phyloP scores from a whole-genome alignment of 1,140 invertebrate species.

The Geopemphigus sp. region DNA sequence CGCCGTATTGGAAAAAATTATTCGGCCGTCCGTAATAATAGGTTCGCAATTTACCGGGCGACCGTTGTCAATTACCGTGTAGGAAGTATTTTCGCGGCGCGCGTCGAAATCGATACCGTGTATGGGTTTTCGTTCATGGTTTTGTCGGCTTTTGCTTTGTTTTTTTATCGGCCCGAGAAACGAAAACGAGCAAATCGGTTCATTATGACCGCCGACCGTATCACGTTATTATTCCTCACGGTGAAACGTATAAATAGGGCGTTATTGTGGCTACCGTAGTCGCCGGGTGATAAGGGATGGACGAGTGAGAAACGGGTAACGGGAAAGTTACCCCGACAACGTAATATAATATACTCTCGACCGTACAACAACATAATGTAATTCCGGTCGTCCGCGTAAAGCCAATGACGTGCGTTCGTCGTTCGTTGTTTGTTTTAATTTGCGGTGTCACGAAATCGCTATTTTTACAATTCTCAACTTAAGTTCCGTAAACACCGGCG shows the following conservation, averaged over 20 bases:
- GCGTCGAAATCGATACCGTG: neutral
- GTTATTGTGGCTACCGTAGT: neutral
- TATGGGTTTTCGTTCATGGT: too few relatives aligned
- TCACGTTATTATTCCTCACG: neutral
- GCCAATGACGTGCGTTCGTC: constrained; percentile 9
- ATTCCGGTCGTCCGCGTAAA: too few relatives aligned
- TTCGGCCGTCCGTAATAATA: too few relatives aligned
- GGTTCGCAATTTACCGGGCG: too few relatives aligned
- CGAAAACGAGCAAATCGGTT: neutral
- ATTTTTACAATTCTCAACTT: neutral
- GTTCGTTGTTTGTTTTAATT: constrained; percentile 19
- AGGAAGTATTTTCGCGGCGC: neutral
- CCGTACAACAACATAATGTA: neutral
- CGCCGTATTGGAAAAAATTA: too few relatives aligned
- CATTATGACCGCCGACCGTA: neutral
- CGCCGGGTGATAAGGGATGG: neutral
- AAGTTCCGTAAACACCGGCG: neutral
- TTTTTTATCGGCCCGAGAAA: neutral
- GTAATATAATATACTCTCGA: neutral
- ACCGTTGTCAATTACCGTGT: constrained; percentile 20
- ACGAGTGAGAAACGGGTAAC: too few relatives aligned
- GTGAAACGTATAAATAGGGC: neutral
- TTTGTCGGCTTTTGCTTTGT: too few relatives aligned
- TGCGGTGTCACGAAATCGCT: constrained; percentile 13
- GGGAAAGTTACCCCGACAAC: neutral